Base-by-base conservation (phyloP, 37 sponge, comb jelly and placozoan genomes). In the Hormiphora californensis region DNA sequence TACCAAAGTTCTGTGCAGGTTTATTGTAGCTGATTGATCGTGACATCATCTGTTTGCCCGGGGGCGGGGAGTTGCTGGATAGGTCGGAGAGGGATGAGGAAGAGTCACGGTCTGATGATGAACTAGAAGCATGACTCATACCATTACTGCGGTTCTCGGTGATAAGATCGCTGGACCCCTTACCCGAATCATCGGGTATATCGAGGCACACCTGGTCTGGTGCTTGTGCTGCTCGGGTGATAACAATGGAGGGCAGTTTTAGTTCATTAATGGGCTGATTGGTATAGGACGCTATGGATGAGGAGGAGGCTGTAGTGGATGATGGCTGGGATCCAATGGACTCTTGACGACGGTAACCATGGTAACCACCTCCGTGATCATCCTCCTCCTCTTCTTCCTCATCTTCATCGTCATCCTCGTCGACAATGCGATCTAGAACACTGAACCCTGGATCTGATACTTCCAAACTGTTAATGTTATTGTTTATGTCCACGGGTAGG, bases 81-180 rank as follows among this genome's bases (percentile, higher is more conserved):
- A n/a, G n/a, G n/a, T n/a, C n/a, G 81, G 81, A 73, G 81, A 43
- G 40, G 35, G 36, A 41, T 19, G 39, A 43, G 81, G 17, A 19
- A 4, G 38, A 35, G 46, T 11, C 12, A n/a, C 46, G 43, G 81
- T 46, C 43, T 28, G 40, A 22, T n/a, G 81, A 73, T 22, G 81
- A 46, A 28, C 46, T 40, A 11, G 27, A 19, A 37, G 41, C 43
- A 46, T 73, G 35, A 15, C 35, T 73, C 39, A 73, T 33, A 57
- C 27, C 61, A 30, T 57, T 57, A 21, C 30, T 21, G 4, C 27
- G 61, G 61, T 30, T 28, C n/a, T 23, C 27, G 43, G 27, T n/a
- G 81, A 46, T 73, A 23, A 73, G 40, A 25, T 73, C 81, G 81
- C 81, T 73, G 44, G 46, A 43, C n/a, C 81, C 81, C 25, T 73